These are phyloP conservation scores for Bujurquina vittata DNA, from an alignment of 2,113 vertebrate species.

Conservation along the genomic window DNA sequence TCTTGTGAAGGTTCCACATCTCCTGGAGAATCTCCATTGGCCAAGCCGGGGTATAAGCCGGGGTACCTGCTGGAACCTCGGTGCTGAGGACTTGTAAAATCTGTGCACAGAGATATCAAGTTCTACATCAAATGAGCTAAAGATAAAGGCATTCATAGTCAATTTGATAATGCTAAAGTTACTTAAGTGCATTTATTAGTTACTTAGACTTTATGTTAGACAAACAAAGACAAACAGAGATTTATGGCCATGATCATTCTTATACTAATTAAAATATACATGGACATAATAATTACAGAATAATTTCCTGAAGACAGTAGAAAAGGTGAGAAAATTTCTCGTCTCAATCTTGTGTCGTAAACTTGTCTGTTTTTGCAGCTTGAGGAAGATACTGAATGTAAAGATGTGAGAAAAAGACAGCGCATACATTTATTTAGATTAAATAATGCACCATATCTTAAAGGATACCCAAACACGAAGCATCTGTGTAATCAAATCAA, in stretches of 20 bases:
- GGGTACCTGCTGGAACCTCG: constrained; percentile 37
- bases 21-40: constrained; percentile 70
- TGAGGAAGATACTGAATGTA: neutral
- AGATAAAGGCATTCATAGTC: neutral
- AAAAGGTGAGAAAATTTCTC: neutral
- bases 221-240: neutral
- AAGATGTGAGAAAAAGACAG: neutral
- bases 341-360: neutral
- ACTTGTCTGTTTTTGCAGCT: neutral
- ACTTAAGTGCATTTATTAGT: rapidly evolving
- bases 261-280: rapidly evolving
- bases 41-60: constrained; percentile 24
- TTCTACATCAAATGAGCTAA: neutral
- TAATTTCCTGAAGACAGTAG: neutral
- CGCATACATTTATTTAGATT: neutral
- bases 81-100: constrained; percentile 67
- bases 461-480: neutral
- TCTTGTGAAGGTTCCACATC: constrained; percentile 75
- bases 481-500: neutral
- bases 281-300: neutral
- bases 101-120: constrained; percentile 37
- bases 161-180: neutral
- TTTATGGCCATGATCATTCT: neutral
- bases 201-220: neutral
- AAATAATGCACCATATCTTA: neutral